Conservation (phyloP, 2,888 invertebrate genomes). For the Dolomedes plantarius region DNA sequence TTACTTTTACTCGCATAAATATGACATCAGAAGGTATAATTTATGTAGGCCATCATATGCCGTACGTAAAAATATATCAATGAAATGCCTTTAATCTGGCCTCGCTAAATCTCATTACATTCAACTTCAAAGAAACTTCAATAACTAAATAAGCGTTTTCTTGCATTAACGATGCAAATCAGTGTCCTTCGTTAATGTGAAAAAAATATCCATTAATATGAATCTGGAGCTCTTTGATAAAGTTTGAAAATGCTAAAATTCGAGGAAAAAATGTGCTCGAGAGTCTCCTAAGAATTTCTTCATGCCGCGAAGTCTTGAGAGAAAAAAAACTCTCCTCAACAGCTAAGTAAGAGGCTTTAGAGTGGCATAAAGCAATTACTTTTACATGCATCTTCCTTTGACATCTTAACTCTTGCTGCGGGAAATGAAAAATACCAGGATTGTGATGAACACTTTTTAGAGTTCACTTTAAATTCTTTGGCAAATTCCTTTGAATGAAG, state of each 20-base stretch:
- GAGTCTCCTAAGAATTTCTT: not conserved
- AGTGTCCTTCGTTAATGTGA: not conserved
- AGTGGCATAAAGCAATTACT: constrained; percentile 53
- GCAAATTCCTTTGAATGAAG: not conserved
- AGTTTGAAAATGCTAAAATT: constrained; percentile 6
- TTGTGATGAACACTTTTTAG: not conserved
- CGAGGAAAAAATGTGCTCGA: not conserved
- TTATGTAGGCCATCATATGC: too few species aligned
- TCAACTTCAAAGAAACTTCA: constrained; percentile 13
- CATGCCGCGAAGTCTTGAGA: not conserved
- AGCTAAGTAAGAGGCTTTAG: not conserved
- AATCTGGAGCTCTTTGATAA: constrained; percentile 18
- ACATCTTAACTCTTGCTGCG: constrained; percentile 27
- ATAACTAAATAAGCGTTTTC: constrained; percentile 31
- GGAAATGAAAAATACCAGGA: constrained; percentile 40
- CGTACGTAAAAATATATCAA: too few species aligned
- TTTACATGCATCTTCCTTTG: constrained; percentile 24
- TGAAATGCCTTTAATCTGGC: constrained; percentile 26
- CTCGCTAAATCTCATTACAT: constrained; percentile 12
- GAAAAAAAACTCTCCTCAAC: not conserved
- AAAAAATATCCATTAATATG: constrained; percentile 8
- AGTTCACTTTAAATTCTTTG: not conserved
- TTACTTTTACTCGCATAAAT: too few species aligned
- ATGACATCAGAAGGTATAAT: too few species aligned
- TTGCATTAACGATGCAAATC: constrained; percentile 37